Evolutionary conservation across 1,140 invertebrate genomes (phyloP).

Genomic region (Calliopsis andreniformis): DNA sequence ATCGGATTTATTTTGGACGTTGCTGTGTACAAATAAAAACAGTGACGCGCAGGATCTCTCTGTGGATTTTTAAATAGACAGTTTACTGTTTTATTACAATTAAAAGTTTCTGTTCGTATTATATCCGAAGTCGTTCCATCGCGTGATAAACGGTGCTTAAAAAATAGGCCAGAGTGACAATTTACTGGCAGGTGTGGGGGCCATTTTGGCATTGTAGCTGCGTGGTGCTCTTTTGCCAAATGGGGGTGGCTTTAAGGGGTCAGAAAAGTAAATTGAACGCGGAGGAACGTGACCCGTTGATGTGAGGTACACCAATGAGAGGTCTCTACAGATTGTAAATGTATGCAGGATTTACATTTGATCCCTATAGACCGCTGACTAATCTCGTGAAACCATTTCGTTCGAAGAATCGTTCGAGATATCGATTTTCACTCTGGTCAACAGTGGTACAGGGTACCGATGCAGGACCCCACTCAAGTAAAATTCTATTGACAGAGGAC

Average conservation of each 20-base stretch:
- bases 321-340: slow-evolving; percentile 51
- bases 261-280: slow-evolving; percentile 57
- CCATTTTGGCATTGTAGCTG: slow-evolving; percentile 24
- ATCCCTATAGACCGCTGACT: slow-evolving; percentile 51
- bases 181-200: slow-evolving; percentile 44
- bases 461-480: slow-evolving; percentile 3
- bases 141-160: slow-evolving; percentile 37
- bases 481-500: slow-evolving; percentile 70
- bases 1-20: slow-evolving; percentile 1
- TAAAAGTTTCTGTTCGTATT: too few species aligned
- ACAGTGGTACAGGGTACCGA: slow-evolving; percentile 38
- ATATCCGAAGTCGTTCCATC: background rate
- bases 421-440: slow-evolving; percentile 73
- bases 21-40: background rate
- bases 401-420: slow-evolving; percentile 62
- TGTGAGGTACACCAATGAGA: slow-evolving; percentile 23
- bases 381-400: slow-evolving; percentile 70
- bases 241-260: slow-evolving; percentile 46
- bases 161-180: slow-evolving; percentile 52
- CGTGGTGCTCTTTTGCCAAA: slow-evolving; percentile 26
- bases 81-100: too few species aligned
- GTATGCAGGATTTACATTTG: slow-evolving; percentile 65
- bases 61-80: too few species aligned
- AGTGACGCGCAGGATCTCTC: too few species aligned
- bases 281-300: slow-evolving; percentile 21